These are phyloP conservation scores for Medauroidea extradentata DNA, from an alignment of 1,140 invertebrate genomes.

Conservation along the genomic window DNA sequence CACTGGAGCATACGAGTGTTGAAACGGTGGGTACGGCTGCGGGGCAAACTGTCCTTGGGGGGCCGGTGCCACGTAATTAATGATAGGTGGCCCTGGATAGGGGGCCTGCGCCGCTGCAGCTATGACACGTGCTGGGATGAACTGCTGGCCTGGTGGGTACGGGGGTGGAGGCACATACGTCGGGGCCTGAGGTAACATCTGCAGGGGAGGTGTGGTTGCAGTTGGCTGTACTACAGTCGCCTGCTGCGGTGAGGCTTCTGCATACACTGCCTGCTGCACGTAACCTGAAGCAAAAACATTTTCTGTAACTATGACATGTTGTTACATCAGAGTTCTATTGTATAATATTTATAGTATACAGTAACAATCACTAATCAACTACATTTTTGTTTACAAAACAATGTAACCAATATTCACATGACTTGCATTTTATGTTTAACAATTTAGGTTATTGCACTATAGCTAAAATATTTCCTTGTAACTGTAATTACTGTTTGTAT, in stretches of 20 bases:
- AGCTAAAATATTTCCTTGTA: no score
- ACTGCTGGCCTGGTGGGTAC: conserved; percentile 8
- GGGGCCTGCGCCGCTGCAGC: conserved; percentile 20
- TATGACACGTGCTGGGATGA: conserved; percentile 21
- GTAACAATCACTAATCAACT: no score
- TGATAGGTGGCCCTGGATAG: conserved; percentile 25
- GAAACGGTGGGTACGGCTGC: conserved; percentile 28
- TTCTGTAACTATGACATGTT: no score
- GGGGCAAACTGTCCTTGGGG: conserved; percentile 19
- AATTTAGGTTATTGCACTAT: no score
- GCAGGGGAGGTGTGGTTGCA: conserved; percentile 15
- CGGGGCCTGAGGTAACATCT: conserved; percentile 14
- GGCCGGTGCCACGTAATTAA: conserved; percentile 27
- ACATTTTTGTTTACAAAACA: no score
- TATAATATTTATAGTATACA: no score
- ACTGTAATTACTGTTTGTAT: no score
- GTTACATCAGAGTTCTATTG: no score
- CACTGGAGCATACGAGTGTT: conserved; percentile 24
- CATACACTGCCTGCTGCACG: conserved; percentile 19
- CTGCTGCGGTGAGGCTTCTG: conserved; percentile 21
- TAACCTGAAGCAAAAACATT: conserved; percentile 22
- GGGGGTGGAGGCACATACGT: conserved; percentile 20
- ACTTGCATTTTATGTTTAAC: no score
- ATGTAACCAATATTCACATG: no score
- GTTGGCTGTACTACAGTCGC: conserved; percentile 17